phyloP scores from a whole-genome alignment of 2,797 vertebrate genomes.

The Cossypha niveicapilla region DNA sequence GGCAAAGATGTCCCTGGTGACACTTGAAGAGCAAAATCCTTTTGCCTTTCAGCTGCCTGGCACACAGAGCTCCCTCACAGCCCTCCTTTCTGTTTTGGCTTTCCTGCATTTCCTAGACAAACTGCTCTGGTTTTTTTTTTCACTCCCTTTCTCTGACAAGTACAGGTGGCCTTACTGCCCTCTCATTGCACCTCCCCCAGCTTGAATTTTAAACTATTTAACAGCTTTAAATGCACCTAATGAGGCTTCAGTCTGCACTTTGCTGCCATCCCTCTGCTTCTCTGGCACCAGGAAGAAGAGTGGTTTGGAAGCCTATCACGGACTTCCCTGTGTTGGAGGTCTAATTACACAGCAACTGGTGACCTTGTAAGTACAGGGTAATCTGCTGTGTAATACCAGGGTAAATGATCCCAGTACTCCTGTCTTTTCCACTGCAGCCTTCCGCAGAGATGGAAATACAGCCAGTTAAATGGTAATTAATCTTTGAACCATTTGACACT shows the following conservation, averaged over 20 bases:
- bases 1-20: not conserved
- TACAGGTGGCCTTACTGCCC: not conserved
- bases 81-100: not conserved
- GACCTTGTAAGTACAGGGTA: slow-evolving; percentile 32
- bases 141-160: not conserved
- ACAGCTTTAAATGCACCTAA: slow-evolving; percentile 31
- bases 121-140: not conserved
- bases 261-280: slow-evolving; percentile 15
- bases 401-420: slow-evolving; percentile 30
- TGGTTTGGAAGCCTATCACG: not conserved
- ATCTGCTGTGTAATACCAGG: not conserved
- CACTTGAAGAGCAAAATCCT: not conserved
- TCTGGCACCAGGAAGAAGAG: not conserved
- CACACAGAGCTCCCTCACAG: accelerated
- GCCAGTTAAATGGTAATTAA: slow-evolving; percentile 16
- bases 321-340: not conserved
- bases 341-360: slow-evolving; percentile 10
- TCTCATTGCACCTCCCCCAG: not conserved
- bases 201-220: slow-evolving; percentile 34
- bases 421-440: slow-evolving; percentile 22
- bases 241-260: not conserved
- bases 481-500: slow-evolving; percentile 16
- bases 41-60: not conserved
- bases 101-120: not conserved
- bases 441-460: not conserved